phyloP scores from a whole-genome alignment of 2,888 invertebrate species.

The Tetranychus piercei region DNA sequence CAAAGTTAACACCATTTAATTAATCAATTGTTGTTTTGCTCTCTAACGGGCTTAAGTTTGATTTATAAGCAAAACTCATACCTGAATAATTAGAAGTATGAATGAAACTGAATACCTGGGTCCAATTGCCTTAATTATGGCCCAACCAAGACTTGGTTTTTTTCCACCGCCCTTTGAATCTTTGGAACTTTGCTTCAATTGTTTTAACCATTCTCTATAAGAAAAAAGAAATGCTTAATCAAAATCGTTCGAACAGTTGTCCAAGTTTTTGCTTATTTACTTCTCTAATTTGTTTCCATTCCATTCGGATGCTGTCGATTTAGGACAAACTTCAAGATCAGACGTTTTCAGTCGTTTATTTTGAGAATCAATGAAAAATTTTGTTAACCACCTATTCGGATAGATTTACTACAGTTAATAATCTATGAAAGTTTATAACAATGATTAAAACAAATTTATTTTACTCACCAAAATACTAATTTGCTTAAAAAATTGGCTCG shows the following conservation, averaged over 20 bases:
- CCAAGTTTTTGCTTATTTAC: neutral
- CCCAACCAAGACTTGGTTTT: conserved; percentile 10
- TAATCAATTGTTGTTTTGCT: no score
- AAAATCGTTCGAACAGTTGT: neutral
- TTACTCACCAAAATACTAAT: neutral
- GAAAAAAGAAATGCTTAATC: neutral
- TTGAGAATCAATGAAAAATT: neutral
- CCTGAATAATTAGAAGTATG: neutral
- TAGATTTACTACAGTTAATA: neutral
- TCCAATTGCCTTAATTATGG: conserved; percentile 7
- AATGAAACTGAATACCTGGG: neutral
- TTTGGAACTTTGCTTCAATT: neutral
- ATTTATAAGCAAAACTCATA: neutral
- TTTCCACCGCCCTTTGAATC: neutral
- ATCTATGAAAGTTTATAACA: neutral
- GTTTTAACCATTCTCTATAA: neutral
- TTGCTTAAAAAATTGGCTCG: neutral
- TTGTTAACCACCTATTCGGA: neutral
- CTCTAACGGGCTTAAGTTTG: neutral
- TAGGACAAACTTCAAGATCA: neutral
- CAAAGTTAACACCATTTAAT: no score
- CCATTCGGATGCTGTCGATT: neutral
- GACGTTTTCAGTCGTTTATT: neutral
- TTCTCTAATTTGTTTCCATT: neutral
- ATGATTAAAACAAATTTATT: neutral